Percentiles rank a stretch among this genome's conserved stretches.
Conservation (phyloP, 2,113 vertebrate genomes). For the Hucho hucho region DNA sequence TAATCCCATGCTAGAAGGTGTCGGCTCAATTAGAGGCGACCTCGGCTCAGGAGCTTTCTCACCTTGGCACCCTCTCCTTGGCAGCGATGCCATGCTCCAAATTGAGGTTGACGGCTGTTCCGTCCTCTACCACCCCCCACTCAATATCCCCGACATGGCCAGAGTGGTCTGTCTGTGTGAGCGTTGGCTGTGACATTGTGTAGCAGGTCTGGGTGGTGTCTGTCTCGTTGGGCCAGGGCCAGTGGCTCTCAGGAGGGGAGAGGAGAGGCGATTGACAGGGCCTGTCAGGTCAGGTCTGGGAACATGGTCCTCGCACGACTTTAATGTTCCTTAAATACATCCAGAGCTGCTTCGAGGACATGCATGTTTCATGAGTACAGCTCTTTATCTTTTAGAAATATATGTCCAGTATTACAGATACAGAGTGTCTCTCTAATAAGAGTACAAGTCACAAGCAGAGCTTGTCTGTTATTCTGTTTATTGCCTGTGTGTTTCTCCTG, state of each 20-base stretch:
- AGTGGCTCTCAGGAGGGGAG: too few relatives aligned
- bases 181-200: not conserved
- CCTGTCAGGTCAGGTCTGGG: too few relatives aligned
- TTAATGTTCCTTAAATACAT: too few relatives aligned
- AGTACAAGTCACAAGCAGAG: not conserved
- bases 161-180: not conserved
- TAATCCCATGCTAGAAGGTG: slow-evolving; percentile 1
- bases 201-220: too few relatives aligned
- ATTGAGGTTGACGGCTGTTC: not conserved
- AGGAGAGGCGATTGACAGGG: too few relatives aligned
- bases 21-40: slow-evolving; percentile 1
- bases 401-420: not conserved
- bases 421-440: not conserved
- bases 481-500: not conserved
- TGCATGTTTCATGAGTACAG: too few relatives aligned
- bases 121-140: not conserved
- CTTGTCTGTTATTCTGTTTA: not conserved
- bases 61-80: not conserved
- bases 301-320: too few relatives aligned
- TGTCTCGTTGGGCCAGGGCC: too few relatives aligned
- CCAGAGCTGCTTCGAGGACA: too few relatives aligned
- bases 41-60: not conserved
- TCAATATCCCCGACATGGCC: not conserved
- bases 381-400: not conserved
- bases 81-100: not conserved